phyloP scores from a whole-genome alignment of 2,888 invertebrate genomes.

The Lasioglossum oenotherae region DNA sequence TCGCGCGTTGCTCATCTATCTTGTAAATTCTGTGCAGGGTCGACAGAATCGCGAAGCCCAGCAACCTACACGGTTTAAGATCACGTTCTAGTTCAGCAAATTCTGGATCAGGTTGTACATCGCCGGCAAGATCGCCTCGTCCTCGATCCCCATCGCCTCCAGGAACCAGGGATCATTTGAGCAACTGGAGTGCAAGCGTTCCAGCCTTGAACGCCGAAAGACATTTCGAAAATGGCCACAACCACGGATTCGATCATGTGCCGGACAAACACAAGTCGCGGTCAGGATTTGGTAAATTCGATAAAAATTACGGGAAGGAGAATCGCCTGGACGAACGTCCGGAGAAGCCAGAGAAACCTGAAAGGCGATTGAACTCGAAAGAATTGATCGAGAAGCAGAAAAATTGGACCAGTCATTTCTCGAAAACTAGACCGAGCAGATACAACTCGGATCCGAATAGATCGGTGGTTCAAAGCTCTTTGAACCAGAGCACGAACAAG shows the following conservation, averaged over 20 bases:
- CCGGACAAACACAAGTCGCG: conserved; percentile 85
- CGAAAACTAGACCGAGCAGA: conserved; percentile 89
- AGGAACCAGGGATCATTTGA: conserved; percentile 85
- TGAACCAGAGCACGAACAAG: conserved; percentile 79
- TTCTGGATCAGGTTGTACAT: conserved; percentile 87
- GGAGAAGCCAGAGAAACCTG: conserved; percentile 93
- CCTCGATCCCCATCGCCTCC: conserved; percentile 83
- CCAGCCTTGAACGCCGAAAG: conserved; percentile 84
- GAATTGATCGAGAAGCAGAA: conserved; percentile 95
- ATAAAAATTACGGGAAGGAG: conserved; percentile 79
- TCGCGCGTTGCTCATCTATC: neutral
- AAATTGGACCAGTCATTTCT: conserved; percentile 96
- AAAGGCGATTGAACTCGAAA: conserved; percentile 92
- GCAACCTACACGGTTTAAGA: conserved; percentile 86
- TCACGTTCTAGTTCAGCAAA: conserved; percentile 89
- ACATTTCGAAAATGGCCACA: conserved; percentile 82
- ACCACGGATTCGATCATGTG: conserved; percentile 81
- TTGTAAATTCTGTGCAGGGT: conserved; percentile 62
- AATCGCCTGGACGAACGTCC: conserved; percentile 85
- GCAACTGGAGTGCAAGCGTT: conserved; percentile 86
- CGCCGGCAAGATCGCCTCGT: conserved; percentile 86
- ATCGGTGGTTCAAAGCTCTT: conserved; percentile 84
- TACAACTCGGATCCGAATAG: conserved; percentile 88
- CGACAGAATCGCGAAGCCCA: conserved; percentile 81
- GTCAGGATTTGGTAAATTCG: conserved; percentile 72